Evolutionary conservation across 2,888 invertebrate species (phyloP).

Genomic region (Hydrotaea diabolus): DNA sequence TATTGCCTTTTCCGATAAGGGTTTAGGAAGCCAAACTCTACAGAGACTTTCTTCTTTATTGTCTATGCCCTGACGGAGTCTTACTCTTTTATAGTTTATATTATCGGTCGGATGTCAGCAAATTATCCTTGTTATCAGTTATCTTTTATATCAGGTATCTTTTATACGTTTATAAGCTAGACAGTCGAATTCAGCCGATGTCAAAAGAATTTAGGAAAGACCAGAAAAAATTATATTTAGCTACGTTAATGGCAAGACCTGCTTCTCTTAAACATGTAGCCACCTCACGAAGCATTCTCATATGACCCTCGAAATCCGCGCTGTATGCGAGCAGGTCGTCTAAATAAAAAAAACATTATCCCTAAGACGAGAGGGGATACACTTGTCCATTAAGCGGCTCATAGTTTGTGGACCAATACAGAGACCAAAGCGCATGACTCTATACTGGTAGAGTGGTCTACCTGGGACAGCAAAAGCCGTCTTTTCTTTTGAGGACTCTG

Average conservation of each 20-base stretch:
- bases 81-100: not conserved
- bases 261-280: constrained; percentile 3
- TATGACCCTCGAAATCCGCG: not conserved
- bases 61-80: not conserved
- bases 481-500: constrained; percentile 24
- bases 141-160: not conserved
- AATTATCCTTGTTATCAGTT: not conserved
- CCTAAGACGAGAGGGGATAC: constrained; percentile 7
- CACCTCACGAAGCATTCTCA: not conserved
- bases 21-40: constrained; percentile 11
- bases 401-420: constrained; percentile 30
- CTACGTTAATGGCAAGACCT: constrained; percentile 45
- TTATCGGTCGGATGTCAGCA: not conserved
- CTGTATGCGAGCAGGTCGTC: constrained; percentile 37
- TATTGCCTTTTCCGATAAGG: not conserved
- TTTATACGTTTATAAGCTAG: constrained; percentile 1
- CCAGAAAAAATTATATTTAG: constrained; percentile 37
- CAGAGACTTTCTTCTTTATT: constrained; percentile 7
- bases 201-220: too few relatives aligned
- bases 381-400: constrained; percentile 29
- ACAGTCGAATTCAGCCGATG: too few relatives aligned
- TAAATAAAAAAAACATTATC: constrained; percentile 34
- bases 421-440: constrained; percentile 24
- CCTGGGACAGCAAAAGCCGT: constrained; percentile 33
- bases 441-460: constrained; percentile 34